These are phyloP conservation scores for Aplidium turbinatum DNA, from an alignment of 23 tunicate species.

Conservation along the genomic window DNA sequence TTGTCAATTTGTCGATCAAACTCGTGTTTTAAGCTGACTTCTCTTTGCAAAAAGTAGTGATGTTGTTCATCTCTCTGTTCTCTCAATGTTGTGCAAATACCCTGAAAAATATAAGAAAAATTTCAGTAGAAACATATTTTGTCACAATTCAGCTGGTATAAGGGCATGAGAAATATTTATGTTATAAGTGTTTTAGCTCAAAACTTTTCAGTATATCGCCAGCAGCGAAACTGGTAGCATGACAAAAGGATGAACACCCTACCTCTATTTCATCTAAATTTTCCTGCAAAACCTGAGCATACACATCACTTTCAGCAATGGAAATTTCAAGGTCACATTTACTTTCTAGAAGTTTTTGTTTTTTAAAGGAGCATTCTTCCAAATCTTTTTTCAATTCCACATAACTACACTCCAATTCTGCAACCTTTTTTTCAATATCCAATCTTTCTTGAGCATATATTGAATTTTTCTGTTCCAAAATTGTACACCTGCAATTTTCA, in stretches of 20 bases:
- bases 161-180: background rate
- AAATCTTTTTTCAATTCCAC: slow-evolving; percentile 15
- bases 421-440: slow-evolving; percentile 13
- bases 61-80: slow-evolving; percentile 51
- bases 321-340: slow-evolving; percentile 49
- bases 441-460: background rate
- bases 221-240: background rate
- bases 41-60: slow-evolving; percentile 23
- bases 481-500: background rate
- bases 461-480: background rate
- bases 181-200: background rate
- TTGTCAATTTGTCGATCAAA: background rate
- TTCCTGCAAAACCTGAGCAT: slow-evolving; percentile 45
- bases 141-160: too few relatives aligned
- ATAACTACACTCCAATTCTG: slow-evolving; percentile 28
- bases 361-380: slow-evolving; percentile 1
- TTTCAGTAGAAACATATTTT: background rate
- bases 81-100: slow-evolving; percentile 28
- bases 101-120: slow-evolving; percentile 26
- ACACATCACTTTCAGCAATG: slow-evolving; percentile 46
- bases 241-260: too few relatives aligned
- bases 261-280: slow-evolving; percentile 60
- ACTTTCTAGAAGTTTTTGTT: background rate
- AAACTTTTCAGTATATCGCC: background rate
- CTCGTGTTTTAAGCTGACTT: slow-evolving; percentile 9